Evolutionary conservation across 2,888 invertebrate genomes (phyloP), one percentile per base, ranked within the genome.

Genomic region (Sphinx pinastri): DNA sequence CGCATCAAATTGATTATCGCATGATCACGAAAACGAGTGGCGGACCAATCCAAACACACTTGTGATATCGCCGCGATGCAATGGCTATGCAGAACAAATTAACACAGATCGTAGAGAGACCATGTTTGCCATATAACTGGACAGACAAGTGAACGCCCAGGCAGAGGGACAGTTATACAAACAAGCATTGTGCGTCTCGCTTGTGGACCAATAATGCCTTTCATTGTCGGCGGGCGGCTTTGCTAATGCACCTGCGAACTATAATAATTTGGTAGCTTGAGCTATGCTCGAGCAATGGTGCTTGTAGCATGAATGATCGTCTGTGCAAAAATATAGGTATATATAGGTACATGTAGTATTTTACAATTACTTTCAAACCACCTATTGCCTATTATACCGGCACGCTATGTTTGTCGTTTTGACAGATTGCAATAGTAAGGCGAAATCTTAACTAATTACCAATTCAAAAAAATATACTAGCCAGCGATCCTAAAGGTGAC

Each of bases 201-300:
- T 86, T 84, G 84, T 87, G 85, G 78, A 90, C 88, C 84, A 91
- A 92, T 91, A 93, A 90, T 89, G 91, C 90, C 87, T 88, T 85
- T 88, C 91, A 90, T 91, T 91, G 90, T 89, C 86, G 89, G 86
- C 81, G 71, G 76, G 78, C 77, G 45, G 47, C 82, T 84, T 82
- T 77, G 86, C 84, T 85, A 84, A 87, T 86, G 85, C 84, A 87
- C 84, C 83, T 88, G 86, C 84, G 82, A 86, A 63, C 60, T n/a
- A n/a, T 25, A 58, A 19, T 25, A 31, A 58, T 31, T 0, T 31
- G 25, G 58, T 47, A 14, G 31, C 58, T 25, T 58, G 25, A 6
- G 58, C 58, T 31, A 25, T 58, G 25, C 25, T 58, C 58, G 11
- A 47, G 47, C 4, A 14, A 52, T 14, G 12, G 52, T 6, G 52